Evolutionary conservation across 1,140 invertebrate species (phyloP).

Genomic region (Conus betulinus): DNA sequence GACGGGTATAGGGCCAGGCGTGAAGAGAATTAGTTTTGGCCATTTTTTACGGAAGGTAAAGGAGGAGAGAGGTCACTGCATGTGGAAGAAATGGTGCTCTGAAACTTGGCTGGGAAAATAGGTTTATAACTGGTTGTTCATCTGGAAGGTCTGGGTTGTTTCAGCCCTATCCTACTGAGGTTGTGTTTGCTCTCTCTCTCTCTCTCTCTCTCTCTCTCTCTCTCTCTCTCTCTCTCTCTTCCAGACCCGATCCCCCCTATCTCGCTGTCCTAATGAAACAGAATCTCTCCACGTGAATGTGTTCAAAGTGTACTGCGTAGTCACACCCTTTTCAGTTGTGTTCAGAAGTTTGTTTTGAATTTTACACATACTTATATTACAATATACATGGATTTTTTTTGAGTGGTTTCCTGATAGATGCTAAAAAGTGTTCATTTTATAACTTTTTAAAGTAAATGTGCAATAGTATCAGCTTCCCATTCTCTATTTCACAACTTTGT

Average conservation of each 20-base stretch:
- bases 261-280: background rate
- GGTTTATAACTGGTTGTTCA: background rate
- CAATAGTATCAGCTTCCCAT: too few relatives aligned
- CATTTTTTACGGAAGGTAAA: background rate
- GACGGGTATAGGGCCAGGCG: background rate
- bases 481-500: too few relatives aligned
- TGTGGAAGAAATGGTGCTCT: background rate
- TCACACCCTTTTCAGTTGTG: background rate
- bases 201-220: constrained; percentile 15
- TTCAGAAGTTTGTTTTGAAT: background rate
- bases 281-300: background rate
- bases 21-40: background rate
- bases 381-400: background rate
- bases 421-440: too few relatives aligned
- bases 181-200: background rate
- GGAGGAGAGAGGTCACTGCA: background rate
- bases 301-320: background rate
- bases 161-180: background rate
- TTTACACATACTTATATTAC: too few relatives aligned
- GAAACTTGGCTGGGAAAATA: background rate
- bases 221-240: constrained; percentile 9
- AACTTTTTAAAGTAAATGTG: too few relatives aligned
- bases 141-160: too few relatives aligned
- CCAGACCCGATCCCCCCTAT: background rate
- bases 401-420: background rate